Percentiles rank a stretch among this genome's conserved stretches.
Evolutionary conservation across 2,797 vertebrate genomes (phyloP).

Genomic region (Odontamblyopus rebecca): DNA sequence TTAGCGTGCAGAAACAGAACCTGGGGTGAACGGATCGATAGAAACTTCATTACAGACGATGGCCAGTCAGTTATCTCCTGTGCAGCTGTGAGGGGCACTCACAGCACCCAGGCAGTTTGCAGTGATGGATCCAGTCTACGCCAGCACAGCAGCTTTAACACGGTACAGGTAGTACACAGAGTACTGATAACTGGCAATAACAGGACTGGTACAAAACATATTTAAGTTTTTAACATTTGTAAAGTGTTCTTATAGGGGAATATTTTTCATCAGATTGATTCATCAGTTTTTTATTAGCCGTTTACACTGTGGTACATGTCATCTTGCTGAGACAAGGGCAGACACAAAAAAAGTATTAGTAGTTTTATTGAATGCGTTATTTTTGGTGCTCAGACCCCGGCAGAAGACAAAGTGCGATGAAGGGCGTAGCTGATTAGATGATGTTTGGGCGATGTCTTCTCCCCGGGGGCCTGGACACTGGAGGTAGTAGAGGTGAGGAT

Average conservation of each 20-base stretch:
- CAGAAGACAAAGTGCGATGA: no score
- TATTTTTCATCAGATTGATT: no score
- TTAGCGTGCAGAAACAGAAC: slow-evolving; percentile 69
- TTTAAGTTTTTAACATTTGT: not conserved
- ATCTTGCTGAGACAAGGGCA: no score
- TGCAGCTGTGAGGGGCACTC: slow-evolving; percentile 69
- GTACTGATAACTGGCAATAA: not conserved
- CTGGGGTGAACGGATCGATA: slow-evolving; percentile 73
- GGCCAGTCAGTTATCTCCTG: slow-evolving; percentile 71
- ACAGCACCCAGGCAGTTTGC: slow-evolving; percentile 50
- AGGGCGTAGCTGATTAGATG: no score
- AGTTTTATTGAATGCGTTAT: no score
- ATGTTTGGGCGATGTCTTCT: no score
- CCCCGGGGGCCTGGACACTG: no score
- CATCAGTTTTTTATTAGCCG: no score
- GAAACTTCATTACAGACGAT: slow-evolving; percentile 76
- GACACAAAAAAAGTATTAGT: no score
- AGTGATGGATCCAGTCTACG: slow-evolving; percentile 63
- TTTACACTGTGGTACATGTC: no score
- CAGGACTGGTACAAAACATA: not conserved
- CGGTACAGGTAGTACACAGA: not conserved
- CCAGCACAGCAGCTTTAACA: slow-evolving; percentile 29
- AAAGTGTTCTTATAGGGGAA: not conserved
- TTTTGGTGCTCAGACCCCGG: no score
- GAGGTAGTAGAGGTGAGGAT: no score